Base-by-base conservation (phyloP, 2,888 invertebrate species). In the Tetanocera ferruginea region DNA sequence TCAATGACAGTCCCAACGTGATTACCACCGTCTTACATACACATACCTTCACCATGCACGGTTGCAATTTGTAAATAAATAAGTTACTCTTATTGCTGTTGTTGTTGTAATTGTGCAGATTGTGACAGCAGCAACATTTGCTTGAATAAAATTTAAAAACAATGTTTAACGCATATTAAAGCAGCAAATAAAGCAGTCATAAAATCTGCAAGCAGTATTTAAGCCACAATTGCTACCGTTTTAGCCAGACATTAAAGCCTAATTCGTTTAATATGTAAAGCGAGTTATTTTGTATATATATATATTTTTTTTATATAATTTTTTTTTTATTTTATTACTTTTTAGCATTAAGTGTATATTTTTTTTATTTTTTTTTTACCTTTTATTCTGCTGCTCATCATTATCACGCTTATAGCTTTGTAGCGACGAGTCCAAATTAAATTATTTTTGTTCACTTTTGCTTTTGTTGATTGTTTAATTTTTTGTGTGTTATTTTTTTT, bases 201-300 rank as follows among this genome's bases (percentile, higher is more conserved):
- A 57, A 71, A 71, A 66, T 37, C 62, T 64, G 25, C 73, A 51
- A 37, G 19, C 49, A 17, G 62, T 62, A 73, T 25, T 49, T 5
- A 62, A 62, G 62, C n/a, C 62, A 17, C 43, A 49, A 28, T 60
- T 37, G 73, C 73, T 60, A 43, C 72, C 25, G 72, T 60, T 72
- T 57, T 17, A 34, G 43, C 72, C 17, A 25, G 11, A n/a, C 49
- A 73, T 73, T 62, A 31, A 73, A 73, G 62, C 43, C 49, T 49
- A 64, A 62, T 73, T 73, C 43, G 28, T 23, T 73, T 64, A 73
- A 51, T 73, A 73, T 73, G 73, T 62, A 62, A 62, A 62, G 57
- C 72, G 57, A 43, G 60, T 37, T 8, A 49, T 51, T n/a, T 14
- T n/a, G 25, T 31, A 4, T 49, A 14, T 52, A n/a, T 14, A 17